Conservation (phyloP, 2,797 vertebrate genomes). For the Sebastes variabilis region DNA sequence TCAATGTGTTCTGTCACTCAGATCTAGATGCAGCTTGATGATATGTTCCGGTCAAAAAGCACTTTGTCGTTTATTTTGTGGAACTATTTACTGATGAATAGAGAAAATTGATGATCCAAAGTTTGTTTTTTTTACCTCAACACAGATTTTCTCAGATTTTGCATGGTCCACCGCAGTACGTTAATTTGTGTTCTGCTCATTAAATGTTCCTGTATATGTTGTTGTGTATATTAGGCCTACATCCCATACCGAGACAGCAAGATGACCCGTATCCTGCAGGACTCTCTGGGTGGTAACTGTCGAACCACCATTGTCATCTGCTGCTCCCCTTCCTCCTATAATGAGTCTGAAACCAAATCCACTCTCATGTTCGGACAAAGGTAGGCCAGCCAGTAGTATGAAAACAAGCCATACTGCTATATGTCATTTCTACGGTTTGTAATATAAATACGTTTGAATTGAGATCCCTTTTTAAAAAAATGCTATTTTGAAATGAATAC, state of each 20-base stretch:
- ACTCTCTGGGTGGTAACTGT: slow-evolving; percentile 97
- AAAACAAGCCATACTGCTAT: background rate
- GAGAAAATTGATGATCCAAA: too few species aligned
- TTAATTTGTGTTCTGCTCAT: background rate
- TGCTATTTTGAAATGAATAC: background rate
- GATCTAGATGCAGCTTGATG: background rate
- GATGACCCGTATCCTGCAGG: slow-evolving; percentile 99
- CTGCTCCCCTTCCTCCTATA: slow-evolving; percentile 95
- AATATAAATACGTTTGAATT: background rate
- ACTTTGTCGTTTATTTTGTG: too few species aligned
- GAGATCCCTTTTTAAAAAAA: too few species aligned
- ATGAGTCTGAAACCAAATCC: slow-evolving; percentile 95
- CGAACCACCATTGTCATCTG: slow-evolving; percentile 98
- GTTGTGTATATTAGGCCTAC: slow-evolving; percentile 83
- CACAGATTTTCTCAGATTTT: background rate
- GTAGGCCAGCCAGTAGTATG: slow-evolving; percentile 62
- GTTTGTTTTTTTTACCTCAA: background rate
- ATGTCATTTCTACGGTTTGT: background rate
- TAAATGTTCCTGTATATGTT: background rate
- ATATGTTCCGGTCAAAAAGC: background rate
- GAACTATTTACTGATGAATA: too few species aligned
- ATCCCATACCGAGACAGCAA: slow-evolving; percentile 99
- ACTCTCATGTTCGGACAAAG: slow-evolving; percentile 97
- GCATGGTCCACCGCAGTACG: background rate
- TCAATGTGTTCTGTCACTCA: background rate